Evolutionary conservation across 2,797 vertebrate genomes (phyloP), one percentile per base, ranked within the genome.

Genomic region (Harpagifer antarcticus): DNA sequence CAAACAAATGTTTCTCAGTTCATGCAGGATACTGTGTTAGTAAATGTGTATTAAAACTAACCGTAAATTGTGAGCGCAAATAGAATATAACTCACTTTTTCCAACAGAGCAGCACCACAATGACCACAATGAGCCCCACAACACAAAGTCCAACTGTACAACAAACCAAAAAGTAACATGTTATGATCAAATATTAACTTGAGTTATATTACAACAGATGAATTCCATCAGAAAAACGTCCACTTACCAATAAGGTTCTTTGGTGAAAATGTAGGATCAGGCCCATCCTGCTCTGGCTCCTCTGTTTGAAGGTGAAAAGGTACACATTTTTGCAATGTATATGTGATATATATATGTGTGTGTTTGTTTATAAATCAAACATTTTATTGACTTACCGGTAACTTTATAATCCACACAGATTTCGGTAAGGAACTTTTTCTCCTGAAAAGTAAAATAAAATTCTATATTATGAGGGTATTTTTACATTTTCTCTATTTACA

Each of bases 341-440:
- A 37, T 37, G 33, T 37, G 33, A 37, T 37, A 37, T 33, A 33
- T 33, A 48, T 43, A 15, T 40, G 0, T 44, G 33, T 16, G 23
- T 42, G 42, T 55, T 9, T 23, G 20, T 68, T 7, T 37, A 37
- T 37, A 37, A 16, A 43, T 52, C 4, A 63, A 43, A 20, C 23
- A 58, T 56, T n/a, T 50, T 8, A 43, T 15, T 17, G 20, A 11
- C 74, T 81, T 68, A 86, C 85, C 61, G 0, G 1, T 74, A 3
- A 8, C 33, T 15, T 14, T 60, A 11, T 59, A 64, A 0, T 15
- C 0, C 5, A 1, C 0, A 2, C 59, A 70, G 1, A 0, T 4
- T 2, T 89, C 77, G 0, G 0, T 1, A 1, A 65, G 0, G 2
- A 0, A 0, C 0, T 0, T 0, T 0, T 2, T 1, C 2, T 19